Conservation (phyloP, 1,140 invertebrate genomes). For the Solenopsis fugax region DNA sequence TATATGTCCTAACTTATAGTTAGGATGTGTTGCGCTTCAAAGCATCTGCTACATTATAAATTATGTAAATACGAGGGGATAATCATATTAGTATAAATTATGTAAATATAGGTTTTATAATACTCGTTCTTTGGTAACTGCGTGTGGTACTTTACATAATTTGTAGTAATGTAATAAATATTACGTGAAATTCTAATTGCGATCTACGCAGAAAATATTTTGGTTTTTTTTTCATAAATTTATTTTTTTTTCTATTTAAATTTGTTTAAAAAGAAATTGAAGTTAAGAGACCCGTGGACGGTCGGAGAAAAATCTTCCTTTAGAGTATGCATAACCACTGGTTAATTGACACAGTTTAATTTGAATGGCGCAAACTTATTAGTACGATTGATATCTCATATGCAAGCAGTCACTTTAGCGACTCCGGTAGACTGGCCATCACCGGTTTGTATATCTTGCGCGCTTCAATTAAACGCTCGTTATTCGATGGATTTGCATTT, state of each 20-base stretch:
- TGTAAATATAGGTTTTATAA: conserved; percentile 18
- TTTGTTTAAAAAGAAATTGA: not conserved
- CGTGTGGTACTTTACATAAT: conserved; percentile 32
- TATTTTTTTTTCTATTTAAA: not conserved
- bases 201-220: not conserved
- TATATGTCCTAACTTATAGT: not conserved
- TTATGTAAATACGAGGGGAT: conserved; percentile 33
- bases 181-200: conserved; percentile 21
- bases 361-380: conserved; percentile 34
- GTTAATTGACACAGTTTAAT: conserved; percentile 12
- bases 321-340: too few species aligned
- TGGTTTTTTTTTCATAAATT: not conserved
- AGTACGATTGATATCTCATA: conserved; percentile 41
- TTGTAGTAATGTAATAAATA: conserved; percentile 21
- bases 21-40: not conserved
- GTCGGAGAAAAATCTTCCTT: not conserved
- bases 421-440: conserved; percentile 1
- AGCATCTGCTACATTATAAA: not conserved
- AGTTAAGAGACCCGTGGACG: not conserved
- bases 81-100: conserved; percentile 46
- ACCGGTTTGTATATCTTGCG: conserved; percentile 53
- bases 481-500: conserved; percentile 62
- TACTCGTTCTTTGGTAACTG: conserved; percentile 3
- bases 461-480: conserved; percentile 59
- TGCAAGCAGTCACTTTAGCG: conserved; percentile 17